phyloP scores from a whole-genome alignment of 1,140 invertebrate genomes.

The Sesamia nonagrioides region DNA sequence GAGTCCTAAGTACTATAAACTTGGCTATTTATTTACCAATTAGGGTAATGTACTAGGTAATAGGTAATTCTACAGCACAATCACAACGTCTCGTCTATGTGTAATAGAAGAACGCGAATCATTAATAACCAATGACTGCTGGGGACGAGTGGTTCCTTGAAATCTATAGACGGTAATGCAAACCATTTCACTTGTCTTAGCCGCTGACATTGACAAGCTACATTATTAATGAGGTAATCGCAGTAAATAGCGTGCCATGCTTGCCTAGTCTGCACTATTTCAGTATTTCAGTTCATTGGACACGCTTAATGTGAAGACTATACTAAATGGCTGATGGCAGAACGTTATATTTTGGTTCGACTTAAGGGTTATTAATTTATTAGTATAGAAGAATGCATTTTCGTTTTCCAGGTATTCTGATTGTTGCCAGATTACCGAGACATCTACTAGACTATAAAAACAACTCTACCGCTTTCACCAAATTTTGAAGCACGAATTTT shows the following conservation, averaged over 20 bases:
- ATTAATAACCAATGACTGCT: slow-evolving; percentile 37
- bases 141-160: slow-evolving; percentile 30
- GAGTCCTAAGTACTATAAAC: not conserved
- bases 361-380: too few relatives aligned
- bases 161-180: slow-evolving; percentile 20
- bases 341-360: not conserved
- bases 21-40: slow-evolving; percentile 33
- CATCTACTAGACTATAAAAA: too few relatives aligned
- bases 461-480: too few relatives aligned
- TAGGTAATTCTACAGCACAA: slow-evolving; percentile 5
- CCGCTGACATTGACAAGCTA: slow-evolving; percentile 46
- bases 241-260: slow-evolving; percentile 35
- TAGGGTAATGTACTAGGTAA: not conserved
- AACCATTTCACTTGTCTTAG: slow-evolving; percentile 47
- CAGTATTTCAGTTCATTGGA: slow-evolving; percentile 33
- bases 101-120: slow-evolving; percentile 41
- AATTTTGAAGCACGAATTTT: too few relatives aligned
- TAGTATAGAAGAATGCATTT: not conserved
- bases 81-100: slow-evolving; percentile 18
- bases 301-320: not conserved
- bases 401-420: too few relatives aligned
- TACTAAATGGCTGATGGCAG: slow-evolving; percentile 3
- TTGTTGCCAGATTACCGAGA: too few relatives aligned
- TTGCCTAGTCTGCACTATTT: slow-evolving; percentile 22
- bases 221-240: slow-evolving; percentile 47